Evolutionary conservation across 37 sponge, comb jelly and placozoan genomes (phyloP).

Genomic region (Agelas oroides): DNA sequence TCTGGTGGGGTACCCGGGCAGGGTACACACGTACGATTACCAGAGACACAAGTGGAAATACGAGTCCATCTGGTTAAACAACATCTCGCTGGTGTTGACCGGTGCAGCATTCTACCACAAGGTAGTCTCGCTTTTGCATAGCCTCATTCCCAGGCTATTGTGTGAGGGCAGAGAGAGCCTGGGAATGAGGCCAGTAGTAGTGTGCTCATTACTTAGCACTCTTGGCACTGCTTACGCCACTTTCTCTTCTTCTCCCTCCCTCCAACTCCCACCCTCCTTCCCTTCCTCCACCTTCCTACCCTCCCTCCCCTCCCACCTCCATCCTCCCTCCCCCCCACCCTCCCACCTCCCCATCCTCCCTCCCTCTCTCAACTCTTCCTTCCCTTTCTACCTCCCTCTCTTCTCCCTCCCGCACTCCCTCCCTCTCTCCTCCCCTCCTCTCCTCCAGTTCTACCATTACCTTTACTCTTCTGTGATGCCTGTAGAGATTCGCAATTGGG

Average conservation of each 20-base stretch:
- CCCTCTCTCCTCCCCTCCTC: too few species aligned
- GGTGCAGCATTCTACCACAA: conserved; percentile 90
- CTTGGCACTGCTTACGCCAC: too few species aligned
- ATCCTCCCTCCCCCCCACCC: background rate
- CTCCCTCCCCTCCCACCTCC: background rate
- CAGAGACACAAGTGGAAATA: conserved; percentile 54
- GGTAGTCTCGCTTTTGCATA: conserved; percentile 14
- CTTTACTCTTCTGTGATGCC: conserved; percentile 72
- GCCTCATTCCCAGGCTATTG: too few species aligned
- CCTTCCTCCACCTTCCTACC: background rate
- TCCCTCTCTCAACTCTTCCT: background rate
- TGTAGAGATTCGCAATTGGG: conserved; percentile 56
- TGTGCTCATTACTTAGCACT: too few species aligned
- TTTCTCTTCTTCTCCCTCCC: background rate
- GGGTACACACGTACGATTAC: conserved; percentile 53
- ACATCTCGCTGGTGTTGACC: conserved; percentile 80
- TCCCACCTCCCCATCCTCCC: background rate
- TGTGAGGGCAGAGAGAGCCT: background rate
- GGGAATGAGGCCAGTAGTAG: too few species aligned
- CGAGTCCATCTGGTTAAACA: conserved; percentile 70
- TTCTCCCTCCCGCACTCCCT: background rate
- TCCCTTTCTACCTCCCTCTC: conserved; percentile 9
- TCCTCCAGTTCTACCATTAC: conserved; percentile 63
- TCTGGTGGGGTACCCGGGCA: conserved; percentile 80
- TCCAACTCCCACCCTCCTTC: conserved; percentile 13